Base-by-base conservation (phyloP, 2,888 invertebrate genomes). In the Hecatera dysodea region DNA sequence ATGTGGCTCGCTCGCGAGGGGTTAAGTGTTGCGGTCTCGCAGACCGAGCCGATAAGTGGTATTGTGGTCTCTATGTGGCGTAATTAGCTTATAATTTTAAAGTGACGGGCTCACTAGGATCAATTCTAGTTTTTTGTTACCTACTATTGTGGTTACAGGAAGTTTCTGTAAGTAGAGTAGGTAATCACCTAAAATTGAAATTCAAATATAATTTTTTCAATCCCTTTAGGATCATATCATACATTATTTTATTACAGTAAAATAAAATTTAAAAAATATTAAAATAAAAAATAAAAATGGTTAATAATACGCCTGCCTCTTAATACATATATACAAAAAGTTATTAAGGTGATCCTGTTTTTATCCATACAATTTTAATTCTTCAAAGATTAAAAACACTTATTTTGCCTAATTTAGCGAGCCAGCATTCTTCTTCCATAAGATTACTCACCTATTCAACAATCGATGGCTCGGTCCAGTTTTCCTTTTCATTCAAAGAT, bases 1-100 rank as follows among this genome's bases (percentile, higher is more conserved):
- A 86, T 87, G 70, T 69, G 69, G 74, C 56, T 59, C 29, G 55
- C 53, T 64, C 52, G 67, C 66, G 78, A 72, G 79, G 82, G 63
- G 66, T 78, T 82, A 78, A 75, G 81, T 81, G 81, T 61, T 80
- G 80, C 52, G 80, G 73, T 78, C 72, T 56, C 15, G 44, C 9
- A 33, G 78, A 74, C 42, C 78, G 19, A 71, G 48, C 42, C 78
- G 78, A 60, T 60, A 67, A 80, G 67, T 67, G 81, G 48, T 50
- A 19, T 75, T 75, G 59, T 76, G 80, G 80, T 79, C 6, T 33
- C 22, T 29, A 39, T 46, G 39, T 50, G 22, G 11, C 15, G 27
- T 50, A 62, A 44, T 67, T 53, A 48, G 42, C 44, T 36, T 22
- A 53, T 36, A 33, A 36, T 52, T 55, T 60, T 48, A 27, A 73